Conservation (phyloP, 2,797 vertebrate genomes). For the Arnoldichthys spilopterus region DNA sequence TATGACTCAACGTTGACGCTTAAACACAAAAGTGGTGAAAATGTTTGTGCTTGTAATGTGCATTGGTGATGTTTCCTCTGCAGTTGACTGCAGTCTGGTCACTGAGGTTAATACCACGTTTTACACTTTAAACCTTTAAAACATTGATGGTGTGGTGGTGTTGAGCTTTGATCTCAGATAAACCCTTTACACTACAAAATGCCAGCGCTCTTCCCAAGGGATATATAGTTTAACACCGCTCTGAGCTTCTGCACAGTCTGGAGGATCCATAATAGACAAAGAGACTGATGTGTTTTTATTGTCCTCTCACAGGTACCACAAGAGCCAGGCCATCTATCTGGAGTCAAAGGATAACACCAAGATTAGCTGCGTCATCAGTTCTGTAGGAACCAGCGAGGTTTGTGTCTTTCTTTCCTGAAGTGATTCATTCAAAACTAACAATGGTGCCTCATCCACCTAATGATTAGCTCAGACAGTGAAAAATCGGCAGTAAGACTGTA, state of each 20-base stretch:
- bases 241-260: neutral
- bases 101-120: neutral
- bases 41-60: too few species aligned
- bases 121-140: neutral
- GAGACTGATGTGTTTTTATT: slow-evolving; percentile 12
- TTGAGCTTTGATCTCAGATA: slow-evolving; percentile 11
- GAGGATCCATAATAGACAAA: neutral
- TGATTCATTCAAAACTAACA: slow-evolving; percentile 35
- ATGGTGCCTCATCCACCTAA: slow-evolving; percentile 22
- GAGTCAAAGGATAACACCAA: slow-evolving; percentile 99
- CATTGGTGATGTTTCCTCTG: too few species aligned
- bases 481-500: slow-evolving; percentile 32
- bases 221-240: neutral
- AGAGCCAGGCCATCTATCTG: slow-evolving; percentile 97
- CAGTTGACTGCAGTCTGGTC: neutral
- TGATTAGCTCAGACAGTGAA: slow-evolving; percentile 18
- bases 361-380: slow-evolving; percentile 99
- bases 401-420: slow-evolving; percentile 40
- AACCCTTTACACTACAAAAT: neutral
- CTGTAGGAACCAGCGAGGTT: slow-evolving; percentile 98
- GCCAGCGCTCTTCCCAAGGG: neutral
- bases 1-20: too few species aligned
- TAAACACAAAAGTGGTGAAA: too few species aligned
- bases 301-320: slow-evolving; percentile 89
- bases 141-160: neutral